A percentile compares a stretch with the other conserved stretches of the same genome.
Evolutionary conservation across 2,888 invertebrate genomes (phyloP).

Genomic region (Drosophila rellima): DNA sequence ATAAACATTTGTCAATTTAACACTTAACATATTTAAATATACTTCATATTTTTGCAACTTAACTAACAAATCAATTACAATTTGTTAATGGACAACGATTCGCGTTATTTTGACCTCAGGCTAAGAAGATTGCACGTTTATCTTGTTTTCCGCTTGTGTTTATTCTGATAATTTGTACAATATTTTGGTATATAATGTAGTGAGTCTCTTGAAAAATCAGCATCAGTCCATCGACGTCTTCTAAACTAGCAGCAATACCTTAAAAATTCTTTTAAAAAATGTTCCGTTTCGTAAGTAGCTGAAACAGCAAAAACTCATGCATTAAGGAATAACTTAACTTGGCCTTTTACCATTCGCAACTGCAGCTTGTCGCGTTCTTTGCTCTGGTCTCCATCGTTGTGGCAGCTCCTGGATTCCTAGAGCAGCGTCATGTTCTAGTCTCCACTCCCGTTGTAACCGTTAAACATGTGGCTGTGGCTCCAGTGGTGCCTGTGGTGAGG

Average conservation of each 20-base stretch:
- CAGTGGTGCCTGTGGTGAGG: conserved; percentile 26
- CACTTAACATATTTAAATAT: conserved; percentile 4
- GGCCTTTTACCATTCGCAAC: background rate
- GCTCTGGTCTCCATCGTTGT: conserved; percentile 36
- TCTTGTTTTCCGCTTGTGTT: conserved; percentile 23
- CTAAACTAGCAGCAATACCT: background rate
- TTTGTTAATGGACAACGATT: background rate
- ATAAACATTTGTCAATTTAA: conserved; percentile 13
- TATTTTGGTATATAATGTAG: conserved; percentile 41
- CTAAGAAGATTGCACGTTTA: background rate
- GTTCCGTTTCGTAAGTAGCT: conserved; percentile 51
- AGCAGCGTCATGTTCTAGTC: conserved; percentile 28
- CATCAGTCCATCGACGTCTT: conserved; percentile 35
- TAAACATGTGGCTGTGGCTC: conserved; percentile 38
- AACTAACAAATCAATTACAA: conserved; percentile 7
- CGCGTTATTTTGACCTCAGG: background rate
- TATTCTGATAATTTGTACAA: conserved; percentile 3
- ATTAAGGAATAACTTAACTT: background rate
- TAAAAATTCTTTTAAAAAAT: background rate
- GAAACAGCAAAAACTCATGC: background rate
- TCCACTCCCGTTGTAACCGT: conserved; percentile 27
- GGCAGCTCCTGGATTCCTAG: conserved; percentile 51
- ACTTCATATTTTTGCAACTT: background rate
- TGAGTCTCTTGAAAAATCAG: background rate
- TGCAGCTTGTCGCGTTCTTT: conserved; percentile 40